These are phyloP conservation scores for Pao palembangensis DNA, from an alignment of 2,113 vertebrate species.

Conservation along the genomic window DNA sequence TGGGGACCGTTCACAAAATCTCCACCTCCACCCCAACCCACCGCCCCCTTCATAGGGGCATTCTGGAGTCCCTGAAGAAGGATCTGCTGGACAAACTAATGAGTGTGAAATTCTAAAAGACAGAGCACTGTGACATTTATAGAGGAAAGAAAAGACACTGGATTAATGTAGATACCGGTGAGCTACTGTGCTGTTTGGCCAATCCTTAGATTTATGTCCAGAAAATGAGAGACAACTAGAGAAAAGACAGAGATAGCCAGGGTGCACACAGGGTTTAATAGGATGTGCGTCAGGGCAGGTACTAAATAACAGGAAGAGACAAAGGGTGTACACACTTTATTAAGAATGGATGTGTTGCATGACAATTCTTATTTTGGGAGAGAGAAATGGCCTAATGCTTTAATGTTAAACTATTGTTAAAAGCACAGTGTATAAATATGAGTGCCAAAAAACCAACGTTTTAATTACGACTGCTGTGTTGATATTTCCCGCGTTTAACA, in stretches of 20 bases:
- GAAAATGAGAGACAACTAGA: constrained; percentile 8
- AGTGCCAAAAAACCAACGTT: background rate
- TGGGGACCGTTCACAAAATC: constrained; percentile 61
- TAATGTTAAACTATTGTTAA: constrained; percentile 7
- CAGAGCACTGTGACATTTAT: constrained; percentile 4
- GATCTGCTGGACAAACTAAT: constrained; percentile 47
- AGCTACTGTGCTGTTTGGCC: no score
- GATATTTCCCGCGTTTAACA: background rate
- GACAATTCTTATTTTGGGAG: constrained; percentile 38
- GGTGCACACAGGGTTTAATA: constrained; percentile 73
- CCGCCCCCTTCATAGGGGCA: constrained; percentile 40
- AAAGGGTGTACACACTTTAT: constrained; percentile 70
- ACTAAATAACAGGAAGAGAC: constrained; percentile 80
- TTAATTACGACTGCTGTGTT: background rate
- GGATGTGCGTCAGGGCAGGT: constrained; percentile 78
- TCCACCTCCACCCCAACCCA: no score
- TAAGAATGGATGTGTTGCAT: constrained; percentile 71
- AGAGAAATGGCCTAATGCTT: constrained; percentile 10
- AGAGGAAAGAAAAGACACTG: background rate
- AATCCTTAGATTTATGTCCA: no score
- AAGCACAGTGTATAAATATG: background rate
- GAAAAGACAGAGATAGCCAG: constrained; percentile 40
- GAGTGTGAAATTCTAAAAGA: constrained; percentile 32
- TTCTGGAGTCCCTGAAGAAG: constrained; percentile 46
- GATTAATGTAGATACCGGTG: no score